Base-by-base conservation (phyloP, 2,797 vertebrate genomes). In the Amazona ochrocephala region DNA sequence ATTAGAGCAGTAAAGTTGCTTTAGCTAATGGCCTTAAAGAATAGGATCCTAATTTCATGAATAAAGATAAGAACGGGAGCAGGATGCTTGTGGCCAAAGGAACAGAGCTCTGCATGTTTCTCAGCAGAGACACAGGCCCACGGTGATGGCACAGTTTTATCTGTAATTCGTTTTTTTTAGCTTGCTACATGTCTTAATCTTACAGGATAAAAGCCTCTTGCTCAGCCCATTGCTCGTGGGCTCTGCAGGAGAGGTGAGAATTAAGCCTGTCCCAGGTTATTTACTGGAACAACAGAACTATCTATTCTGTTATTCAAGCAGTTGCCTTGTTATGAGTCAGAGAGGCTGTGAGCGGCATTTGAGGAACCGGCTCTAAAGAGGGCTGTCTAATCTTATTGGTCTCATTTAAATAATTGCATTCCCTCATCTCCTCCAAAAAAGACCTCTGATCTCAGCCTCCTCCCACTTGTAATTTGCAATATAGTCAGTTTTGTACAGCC, bases 331-430 rank as follows among this genome's bases (percentile, higher is more conserved):
- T 93, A 68, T 14, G 56, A 94, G 70, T 29, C 66, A 91, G 73
- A 85, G 92, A 87, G 54, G 37, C 54, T 92, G 47, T 66, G 93
- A 94, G 48, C 64, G 50, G 24, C 19, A 32, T 34, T 82, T 30
- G 47, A 93, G 93, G 94, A 96, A 72, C 17, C 34, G 83, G 22
- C 37, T 93, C 26, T 41, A 42, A 87, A 75, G 47, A 87, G 37
- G 17, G 34, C 39, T 86, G 64, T 65, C 94, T 95, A 56, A 68
- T 91, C 94, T 97, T 96, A 97, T 89, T 93, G 93, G 65, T 71
- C 73, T 77, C 75, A 32, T 96, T 96, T 89, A 81, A 97, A 96
- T 97, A 97, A 95, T 91, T 76, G 71, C 64, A 76, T 86, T 93
- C 76, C 41, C 89, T 94, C 70, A 50, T 92, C 77, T 74, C 84